Evolutionary conservation across 2,113 vertebrate species (phyloP).

Genomic region (Sprattus sprattus): DNA sequence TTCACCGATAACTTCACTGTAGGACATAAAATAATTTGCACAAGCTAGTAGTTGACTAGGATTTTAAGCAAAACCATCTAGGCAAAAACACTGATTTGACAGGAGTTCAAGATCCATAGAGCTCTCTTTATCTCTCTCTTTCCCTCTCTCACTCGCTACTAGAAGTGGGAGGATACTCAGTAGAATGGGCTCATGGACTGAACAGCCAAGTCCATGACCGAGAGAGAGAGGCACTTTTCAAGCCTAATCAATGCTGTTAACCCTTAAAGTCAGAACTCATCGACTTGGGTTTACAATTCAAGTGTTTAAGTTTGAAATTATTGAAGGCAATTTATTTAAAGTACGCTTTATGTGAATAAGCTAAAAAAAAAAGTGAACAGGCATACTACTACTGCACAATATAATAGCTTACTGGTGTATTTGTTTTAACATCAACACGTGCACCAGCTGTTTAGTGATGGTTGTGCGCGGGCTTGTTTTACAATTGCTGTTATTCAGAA

Average conservation of each 20-base stretch:
- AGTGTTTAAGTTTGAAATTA: no score
- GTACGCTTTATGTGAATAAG: no score
- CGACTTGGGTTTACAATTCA: no score
- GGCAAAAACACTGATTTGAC: conserved; percentile 9
- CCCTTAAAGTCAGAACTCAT: neutral
- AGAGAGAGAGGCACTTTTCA: neutral
- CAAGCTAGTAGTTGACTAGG: neutral
- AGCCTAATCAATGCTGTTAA: neutral
- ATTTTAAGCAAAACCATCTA: neutral
- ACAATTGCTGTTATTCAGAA: neutral
- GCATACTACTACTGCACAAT: neutral
- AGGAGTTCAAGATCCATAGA: neutral
- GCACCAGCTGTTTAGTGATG: neutral
- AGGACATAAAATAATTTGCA: neutral
- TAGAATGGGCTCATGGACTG: conserved; percentile 2
- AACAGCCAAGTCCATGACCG: neutral
- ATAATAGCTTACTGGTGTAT: neutral
- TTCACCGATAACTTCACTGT: neutral
- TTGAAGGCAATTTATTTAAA: neutral
- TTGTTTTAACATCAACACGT: neutral
- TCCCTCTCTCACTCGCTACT: neutral
- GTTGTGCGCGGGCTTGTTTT: neutral
- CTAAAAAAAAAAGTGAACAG: no score
- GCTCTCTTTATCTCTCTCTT: neutral
- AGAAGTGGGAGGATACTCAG: conserved; percentile 7